A percentile compares a stretch with the other conserved stretches of the same genome.
These are phyloP conservation scores for Xestia rhomboidea DNA, from an alignment of 2,888 invertebrate species.

Conservation along the genomic window DNA sequence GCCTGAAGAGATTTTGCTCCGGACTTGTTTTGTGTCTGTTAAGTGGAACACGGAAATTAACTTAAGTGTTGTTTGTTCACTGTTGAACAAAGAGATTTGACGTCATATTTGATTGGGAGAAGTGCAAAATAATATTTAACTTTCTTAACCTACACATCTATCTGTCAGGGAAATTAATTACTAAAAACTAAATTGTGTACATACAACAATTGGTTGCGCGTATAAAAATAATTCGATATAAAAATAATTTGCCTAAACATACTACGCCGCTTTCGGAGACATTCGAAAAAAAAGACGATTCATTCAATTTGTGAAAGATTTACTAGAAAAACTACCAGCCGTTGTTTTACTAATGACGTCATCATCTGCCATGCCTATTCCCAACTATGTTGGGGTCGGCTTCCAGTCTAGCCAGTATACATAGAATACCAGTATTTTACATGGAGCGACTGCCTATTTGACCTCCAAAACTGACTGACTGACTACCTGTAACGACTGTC, in stretches of 20 bases:
- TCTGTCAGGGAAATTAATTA: background rate
- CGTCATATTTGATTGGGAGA: background rate
- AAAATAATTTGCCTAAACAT: background rate
- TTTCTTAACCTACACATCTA: background rate
- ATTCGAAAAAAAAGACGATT: no score
- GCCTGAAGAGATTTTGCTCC: constrained; percentile 19
- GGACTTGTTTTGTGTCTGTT: constrained; percentile 21
- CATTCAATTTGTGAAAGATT: background rate
- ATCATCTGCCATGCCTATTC: no score
- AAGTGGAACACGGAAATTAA: constrained; percentile 33
- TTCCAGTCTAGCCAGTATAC: no score
- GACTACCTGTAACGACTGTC: no score
- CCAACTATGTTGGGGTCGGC: no score
- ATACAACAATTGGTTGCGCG: background rate
- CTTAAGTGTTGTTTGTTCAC: constrained; percentile 35
- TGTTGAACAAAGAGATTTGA: background rate
- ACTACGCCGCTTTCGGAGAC: background rate
- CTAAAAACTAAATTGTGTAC: background rate
- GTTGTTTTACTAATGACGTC: background rate
- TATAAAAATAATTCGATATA: no score
- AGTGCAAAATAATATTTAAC: background rate
- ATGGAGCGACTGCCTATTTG: no score
- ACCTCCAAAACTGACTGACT: no score
- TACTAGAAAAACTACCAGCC: background rate
- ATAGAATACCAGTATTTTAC: no score